Conservation (phyloP, 2,888 invertebrate species). For the Himalopsyche japonica region DNA sequence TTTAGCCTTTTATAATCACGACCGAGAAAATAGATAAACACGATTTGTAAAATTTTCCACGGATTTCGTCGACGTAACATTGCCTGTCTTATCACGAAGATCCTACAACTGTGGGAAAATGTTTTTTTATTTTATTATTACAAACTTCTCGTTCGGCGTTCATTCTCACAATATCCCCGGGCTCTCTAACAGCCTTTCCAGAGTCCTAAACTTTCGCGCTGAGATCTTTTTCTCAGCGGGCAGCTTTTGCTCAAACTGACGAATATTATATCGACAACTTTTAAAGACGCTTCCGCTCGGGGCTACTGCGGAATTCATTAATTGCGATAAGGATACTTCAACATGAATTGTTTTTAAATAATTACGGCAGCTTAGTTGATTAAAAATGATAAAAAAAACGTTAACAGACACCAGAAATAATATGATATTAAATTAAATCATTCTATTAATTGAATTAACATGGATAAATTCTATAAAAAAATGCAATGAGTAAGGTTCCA, state of each 20-base stretch:
- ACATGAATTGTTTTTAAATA: not conserved
- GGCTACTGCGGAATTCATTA: not conserved
- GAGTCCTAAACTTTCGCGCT: not conserved
- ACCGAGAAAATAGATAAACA: not conserved
- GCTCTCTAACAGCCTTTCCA: not conserved
- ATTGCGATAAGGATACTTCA: not conserved
- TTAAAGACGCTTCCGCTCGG: not conserved
- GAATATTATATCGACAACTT: not conserved
- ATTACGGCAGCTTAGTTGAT: not conserved
- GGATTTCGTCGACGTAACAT: not conserved
- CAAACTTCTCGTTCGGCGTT: not conserved
- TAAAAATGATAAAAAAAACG: not conserved
- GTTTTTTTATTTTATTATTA: not conserved
- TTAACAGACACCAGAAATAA: too few species aligned
- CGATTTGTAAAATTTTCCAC: not conserved
- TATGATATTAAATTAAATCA: too few species aligned
- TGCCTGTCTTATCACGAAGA: not conserved
- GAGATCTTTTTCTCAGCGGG: not conserved
- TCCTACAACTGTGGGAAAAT: not conserved
- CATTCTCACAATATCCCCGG: not conserved
- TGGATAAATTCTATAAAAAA: too few species aligned
- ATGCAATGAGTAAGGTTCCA: too few species aligned
- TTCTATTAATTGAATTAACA: too few species aligned
- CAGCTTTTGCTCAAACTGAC: not conserved
- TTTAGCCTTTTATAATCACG: not conserved